Base-by-base conservation (phyloP, 2,113 vertebrate species). In the Hypomesus transpacificus region DNA sequence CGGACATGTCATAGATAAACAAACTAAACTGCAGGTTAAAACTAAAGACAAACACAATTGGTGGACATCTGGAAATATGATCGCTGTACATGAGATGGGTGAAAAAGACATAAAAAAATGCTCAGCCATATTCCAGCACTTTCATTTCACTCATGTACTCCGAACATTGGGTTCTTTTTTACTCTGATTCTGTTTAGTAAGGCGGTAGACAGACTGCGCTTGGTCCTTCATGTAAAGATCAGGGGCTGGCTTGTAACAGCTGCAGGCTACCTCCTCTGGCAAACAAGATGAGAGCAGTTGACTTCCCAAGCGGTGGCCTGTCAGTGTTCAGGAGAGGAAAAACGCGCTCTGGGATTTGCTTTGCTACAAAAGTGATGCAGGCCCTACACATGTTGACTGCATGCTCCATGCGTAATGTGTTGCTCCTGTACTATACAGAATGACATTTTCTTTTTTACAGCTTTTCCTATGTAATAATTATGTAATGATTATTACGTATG, bases 401-500 rank as follows among this genome's bases (percentile, higher is more conserved):
- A 91, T 93, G 21, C 18, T 34, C 50, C n/a, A 93, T 91, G 90
- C 90, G 92, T 46, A 46, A 11, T 46, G 39, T 46, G 39, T 46
- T 46, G 9, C 39, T 46, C 39, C 39, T 11, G 39, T 46, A 13
- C 8, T 46, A 46, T 46, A 46, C 7, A 2, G 39, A 46, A 46
- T 46, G 1, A 13, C 11, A 1, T 46, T 46, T 46, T 46, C 39
- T 46, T 46, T 46, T 46, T 46, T 9, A 11, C 39, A 46, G 31
- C 39, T 46, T 39, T 46, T 13, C 9, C 9, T 46, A 8, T 34
- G 31, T 34, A 34, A n/a, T n/a, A n/a, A n/a, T n/a, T n/a, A n/a
- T n/a, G n/a, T n/a, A n/a, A n/a, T n/a, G n/a, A n/a, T n/a, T n/a
- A n/a, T n/a, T n/a, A n/a, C n/a, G n/a, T n/a, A n/a, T n/a, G n/a